Conservation (phyloP, 2,113 vertebrate species). For the Rhinoptilus africanus region DNA sequence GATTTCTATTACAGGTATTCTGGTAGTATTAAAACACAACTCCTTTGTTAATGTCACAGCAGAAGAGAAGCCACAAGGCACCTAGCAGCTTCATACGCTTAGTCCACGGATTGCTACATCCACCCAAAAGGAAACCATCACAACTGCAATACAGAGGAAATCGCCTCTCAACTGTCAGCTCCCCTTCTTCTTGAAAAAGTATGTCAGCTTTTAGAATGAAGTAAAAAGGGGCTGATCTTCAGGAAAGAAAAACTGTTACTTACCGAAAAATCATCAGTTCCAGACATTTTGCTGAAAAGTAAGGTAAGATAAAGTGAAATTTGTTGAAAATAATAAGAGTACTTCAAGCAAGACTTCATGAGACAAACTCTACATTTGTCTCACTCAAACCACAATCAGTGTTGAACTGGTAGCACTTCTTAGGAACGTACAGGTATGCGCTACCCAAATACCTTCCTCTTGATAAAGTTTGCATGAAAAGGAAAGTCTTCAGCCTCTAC, state of each 20-base stretch:
- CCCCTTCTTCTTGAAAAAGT: background rate
- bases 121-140: background rate
- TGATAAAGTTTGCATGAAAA: background rate
- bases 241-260: constrained; percentile 57
- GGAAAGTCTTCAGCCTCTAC: background rate
- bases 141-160: background rate
- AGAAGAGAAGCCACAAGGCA: background rate
- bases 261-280: constrained; percentile 74
- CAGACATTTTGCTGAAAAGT: constrained; percentile 71
- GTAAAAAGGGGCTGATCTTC: background rate
- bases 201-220: background rate
- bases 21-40: background rate
- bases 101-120: background rate
- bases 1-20: background rate
- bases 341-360: background rate
- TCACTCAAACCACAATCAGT: background rate
- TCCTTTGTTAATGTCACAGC: background rate
- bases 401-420: background rate
- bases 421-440: background rate
- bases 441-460: background rate
- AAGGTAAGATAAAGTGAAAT: constrained; percentile 62
- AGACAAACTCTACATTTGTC: background rate
- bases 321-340: constrained; percentile 32
- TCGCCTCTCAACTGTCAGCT: background rate
- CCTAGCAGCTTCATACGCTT: background rate